Percentiles rank a stretch among this genome's conserved stretches.
Conservation (phyloP, 2,888 invertebrate species). For the Spodoptera picta region DNA sequence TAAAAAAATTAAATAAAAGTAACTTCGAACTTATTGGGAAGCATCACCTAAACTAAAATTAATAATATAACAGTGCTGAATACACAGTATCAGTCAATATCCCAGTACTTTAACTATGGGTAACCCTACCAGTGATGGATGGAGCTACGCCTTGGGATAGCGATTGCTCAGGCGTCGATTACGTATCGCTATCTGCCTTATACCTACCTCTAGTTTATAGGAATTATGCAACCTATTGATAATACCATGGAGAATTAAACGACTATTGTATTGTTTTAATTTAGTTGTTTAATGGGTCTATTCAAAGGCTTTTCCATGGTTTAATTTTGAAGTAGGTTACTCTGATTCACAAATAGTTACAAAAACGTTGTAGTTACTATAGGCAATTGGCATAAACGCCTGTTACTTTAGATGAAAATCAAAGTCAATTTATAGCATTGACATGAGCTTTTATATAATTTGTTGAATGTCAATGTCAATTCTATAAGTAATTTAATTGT, state of each 20-base stretch:
- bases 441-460: too few relatives aligned
- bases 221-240: conserved; percentile 48
- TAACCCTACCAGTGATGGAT: conserved; percentile 62
- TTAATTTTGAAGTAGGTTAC: too few relatives aligned
- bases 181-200: conserved; percentile 37
- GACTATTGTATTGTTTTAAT: neutral
- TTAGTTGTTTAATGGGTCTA: neutral
- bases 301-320: neutral
- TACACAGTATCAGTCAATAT: conserved; percentile 5
- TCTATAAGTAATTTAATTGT: too few relatives aligned
- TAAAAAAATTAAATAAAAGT: too few relatives aligned
- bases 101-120: conserved; percentile 17
- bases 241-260: conserved; percentile 6
- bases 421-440: too few relatives aligned
- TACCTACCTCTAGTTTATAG: conserved; percentile 43
- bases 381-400: too few relatives aligned
- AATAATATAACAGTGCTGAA: neutral
- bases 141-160: conserved; percentile 53
- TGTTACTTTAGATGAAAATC: too few relatives aligned
- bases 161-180: conserved; percentile 43
- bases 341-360: too few relatives aligned
- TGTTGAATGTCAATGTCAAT: too few relatives aligned
- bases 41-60: too few relatives aligned
- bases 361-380: too few relatives aligned
- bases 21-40: too few relatives aligned